A percentile compares a stretch with the other conserved stretches of the same genome.
Evolutionary conservation across 2,797 vertebrate genomes (phyloP).

Genomic region (Micrastur ruficollis): DNA sequence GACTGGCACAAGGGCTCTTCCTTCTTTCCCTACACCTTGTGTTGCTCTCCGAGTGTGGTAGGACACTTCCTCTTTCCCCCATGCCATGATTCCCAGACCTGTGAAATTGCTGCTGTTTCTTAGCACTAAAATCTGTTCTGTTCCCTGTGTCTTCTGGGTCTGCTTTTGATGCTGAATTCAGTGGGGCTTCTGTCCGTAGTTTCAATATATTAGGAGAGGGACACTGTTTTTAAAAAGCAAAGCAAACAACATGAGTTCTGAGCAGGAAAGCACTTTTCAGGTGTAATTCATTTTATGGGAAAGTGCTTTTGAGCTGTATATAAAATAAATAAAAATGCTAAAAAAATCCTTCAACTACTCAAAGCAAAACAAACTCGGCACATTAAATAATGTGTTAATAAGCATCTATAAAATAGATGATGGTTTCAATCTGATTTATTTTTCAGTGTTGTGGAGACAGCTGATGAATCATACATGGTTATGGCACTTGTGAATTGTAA

Average conservation of each 20-base stretch:
- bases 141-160: not conserved
- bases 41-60: not conserved
- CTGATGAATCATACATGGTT: slow-evolving; percentile 2
- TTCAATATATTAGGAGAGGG: not conserved
- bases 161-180: not conserved
- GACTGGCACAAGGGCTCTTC: not conserved
- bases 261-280: not conserved
- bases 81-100: not conserved
- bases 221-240: not conserved
- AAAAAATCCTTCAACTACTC: not conserved
- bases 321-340: not conserved
- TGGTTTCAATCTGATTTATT: not conserved
- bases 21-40: not conserved
- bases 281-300: not conserved
- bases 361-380: not conserved
- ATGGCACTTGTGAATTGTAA: not conserved
- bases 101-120: not conserved
- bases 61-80: not conserved
- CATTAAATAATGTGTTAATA: not conserved
- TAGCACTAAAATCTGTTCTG: not conserved
- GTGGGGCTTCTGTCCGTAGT: not conserved
- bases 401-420: not conserved
- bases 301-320: not conserved
- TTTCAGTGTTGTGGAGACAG: not conserved
- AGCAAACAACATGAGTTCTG: not conserved